Percentiles rank a stretch among this genome's conserved stretches.
phyloP scores from a whole-genome alignment of 2,797 vertebrate species.

The Cottoperca gobio region DNA sequence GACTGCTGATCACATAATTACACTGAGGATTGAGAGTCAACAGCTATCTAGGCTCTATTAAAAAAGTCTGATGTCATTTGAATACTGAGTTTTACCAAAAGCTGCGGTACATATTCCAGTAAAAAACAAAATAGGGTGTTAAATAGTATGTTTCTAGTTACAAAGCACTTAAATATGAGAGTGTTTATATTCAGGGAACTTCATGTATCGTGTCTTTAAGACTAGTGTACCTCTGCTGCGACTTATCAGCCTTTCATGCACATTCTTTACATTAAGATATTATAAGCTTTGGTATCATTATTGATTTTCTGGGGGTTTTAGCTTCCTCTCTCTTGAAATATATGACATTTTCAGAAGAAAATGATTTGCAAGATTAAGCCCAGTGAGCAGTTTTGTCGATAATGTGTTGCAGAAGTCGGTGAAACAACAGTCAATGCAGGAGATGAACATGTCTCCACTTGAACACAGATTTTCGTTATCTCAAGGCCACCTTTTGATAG shows the following conservation, averaged over 20 bases:
- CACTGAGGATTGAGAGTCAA: conserved; percentile 11
- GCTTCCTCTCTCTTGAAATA: conserved; percentile 66
- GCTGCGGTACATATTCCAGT: not conserved
- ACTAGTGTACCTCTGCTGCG: not conserved
- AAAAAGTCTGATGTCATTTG: not conserved
- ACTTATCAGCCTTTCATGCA: not conserved
- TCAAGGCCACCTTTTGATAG: conserved; percentile 53
- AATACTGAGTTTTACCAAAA: not conserved
- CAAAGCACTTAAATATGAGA: not conserved
- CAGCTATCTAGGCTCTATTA: not conserved
- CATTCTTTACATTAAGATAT: conserved; percentile 17
- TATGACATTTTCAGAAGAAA: conserved; percentile 72
- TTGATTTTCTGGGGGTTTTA: conserved; percentile 65
- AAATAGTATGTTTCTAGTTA: not conserved
- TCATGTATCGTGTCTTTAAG: not conserved
- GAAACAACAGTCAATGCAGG: conserved; percentile 38
- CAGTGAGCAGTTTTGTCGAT: conserved; percentile 50
- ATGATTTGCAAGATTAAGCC: conserved; percentile 65
- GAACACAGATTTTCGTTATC: conserved; percentile 43
- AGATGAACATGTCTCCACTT: conserved; percentile 50
- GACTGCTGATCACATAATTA: conserved; percentile 53
- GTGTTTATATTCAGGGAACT: not conserved
- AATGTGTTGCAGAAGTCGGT: conserved; percentile 46
- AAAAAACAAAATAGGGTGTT: not conserved
- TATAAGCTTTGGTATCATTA: conserved; percentile 65